Conservation (phyloP, 2,888 invertebrate species). For the Drosophila phalerata region DNA sequence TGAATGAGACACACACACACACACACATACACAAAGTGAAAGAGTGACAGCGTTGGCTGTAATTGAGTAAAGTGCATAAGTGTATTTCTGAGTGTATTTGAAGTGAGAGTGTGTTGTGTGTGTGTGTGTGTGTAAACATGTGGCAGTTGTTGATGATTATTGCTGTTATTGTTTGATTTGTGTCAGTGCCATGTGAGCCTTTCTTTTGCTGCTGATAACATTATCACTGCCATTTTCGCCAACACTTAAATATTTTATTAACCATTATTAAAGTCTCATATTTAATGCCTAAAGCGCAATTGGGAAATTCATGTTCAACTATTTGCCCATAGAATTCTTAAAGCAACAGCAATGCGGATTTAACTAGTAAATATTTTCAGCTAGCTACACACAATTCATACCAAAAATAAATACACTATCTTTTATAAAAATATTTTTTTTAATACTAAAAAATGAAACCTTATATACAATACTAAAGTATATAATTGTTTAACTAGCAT, state of each 20-base stretch:
- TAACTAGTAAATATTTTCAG: neutral
- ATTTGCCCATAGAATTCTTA: neutral
- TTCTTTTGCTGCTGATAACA: constrained; percentile 5
- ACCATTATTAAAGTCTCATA: constrained; percentile 3
- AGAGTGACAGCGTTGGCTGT: constrained; percentile 23
- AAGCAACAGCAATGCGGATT: neutral
- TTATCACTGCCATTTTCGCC: constrained; percentile 18
- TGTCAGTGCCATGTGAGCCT: constrained; percentile 12
- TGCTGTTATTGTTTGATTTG: constrained; percentile 13
- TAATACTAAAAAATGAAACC: no score
- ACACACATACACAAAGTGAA: constrained; percentile 5
- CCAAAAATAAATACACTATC: neutral
- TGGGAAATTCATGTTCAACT: neutral
- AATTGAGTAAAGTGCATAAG: constrained; percentile 52
- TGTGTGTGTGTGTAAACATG: constrained; percentile 5
- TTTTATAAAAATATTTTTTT: neutral
- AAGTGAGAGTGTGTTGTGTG: neutral
- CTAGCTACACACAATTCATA: neutral
- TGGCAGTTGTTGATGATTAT: constrained; percentile 13
- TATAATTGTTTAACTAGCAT: no score
- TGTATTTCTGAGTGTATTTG: neutral
- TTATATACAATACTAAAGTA: no score
- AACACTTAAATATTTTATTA: neutral
- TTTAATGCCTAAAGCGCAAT: neutral
- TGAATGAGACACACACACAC: constrained; percentile 35